Evolutionary conservation across 2,797 vertebrate species (phyloP), one percentile per base, ranked within the genome.

Genomic region (Bradypodion ventrale): DNA sequence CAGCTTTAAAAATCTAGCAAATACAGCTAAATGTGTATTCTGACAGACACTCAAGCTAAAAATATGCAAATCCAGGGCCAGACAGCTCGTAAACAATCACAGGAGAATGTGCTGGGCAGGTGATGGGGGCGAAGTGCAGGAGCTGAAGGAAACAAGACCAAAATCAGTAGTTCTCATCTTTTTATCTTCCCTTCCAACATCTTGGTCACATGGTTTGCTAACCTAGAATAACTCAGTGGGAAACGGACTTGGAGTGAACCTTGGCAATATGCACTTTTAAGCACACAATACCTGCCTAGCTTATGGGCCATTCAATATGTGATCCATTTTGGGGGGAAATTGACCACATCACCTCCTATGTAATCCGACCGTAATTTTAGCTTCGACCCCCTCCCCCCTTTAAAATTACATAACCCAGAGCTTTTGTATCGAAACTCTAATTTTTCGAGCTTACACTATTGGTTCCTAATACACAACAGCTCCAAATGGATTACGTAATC

Each of bases 1-100:
- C 76, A 75, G 40, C 56, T 69, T 74, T 63, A 49, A 74, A 80
- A 42, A 42, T 79, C 52, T n/a, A 79, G 25, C 52, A 49, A n/a
- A 78, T 35, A 72, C 32, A 69, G 16, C 23, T 66, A 49, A 13
- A 15, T 37, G 73, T 82, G 2, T 66, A 27, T 23, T n/a, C 27
- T 56, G 32, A 56, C 59, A 37, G 75, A 75, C 29, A 77, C 81
- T 76, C 49, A 65, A 83, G 29, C 1, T 72, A 56, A 75, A 27
- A 1, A 13, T 13, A 15, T 63, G 7, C 7, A 32, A 16, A 21
- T 35, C 6, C 10, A 10, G n/a, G 32, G 52, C 16, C 32, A 32
- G 52, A 52, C 73, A 75, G 8, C n/a, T 52, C 60, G 76, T 37
- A 40, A 23, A 23, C 21, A 44, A 72, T 25, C 40, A 44, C 40